Percentiles rank a stretch among this genome's conserved stretches.
phyloP scores from a whole-genome alignment of 1,140 invertebrate species.

The Zelostemma sp. region DNA sequence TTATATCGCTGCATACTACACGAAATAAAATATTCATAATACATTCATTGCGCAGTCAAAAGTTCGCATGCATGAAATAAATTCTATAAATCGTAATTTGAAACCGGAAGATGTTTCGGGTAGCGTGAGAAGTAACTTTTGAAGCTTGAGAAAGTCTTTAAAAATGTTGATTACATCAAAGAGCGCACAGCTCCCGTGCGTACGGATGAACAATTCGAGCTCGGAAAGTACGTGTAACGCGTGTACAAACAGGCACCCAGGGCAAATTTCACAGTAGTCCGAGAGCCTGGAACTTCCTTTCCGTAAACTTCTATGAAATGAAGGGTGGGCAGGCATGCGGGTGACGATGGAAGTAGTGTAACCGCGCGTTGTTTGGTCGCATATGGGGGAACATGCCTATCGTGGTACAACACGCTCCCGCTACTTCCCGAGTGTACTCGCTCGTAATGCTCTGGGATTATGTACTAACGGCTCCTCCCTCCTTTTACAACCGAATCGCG shows the following conservation, averaged over 20 bases:
- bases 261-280: slow-evolving; percentile 17
- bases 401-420: slow-evolving; percentile 19
- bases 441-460: slow-evolving; percentile 50
- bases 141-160: too few relatives aligned
- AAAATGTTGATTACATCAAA: too few relatives aligned
- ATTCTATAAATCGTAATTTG: too few relatives aligned
- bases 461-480: slow-evolving; percentile 17
- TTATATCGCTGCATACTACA: too few relatives aligned
- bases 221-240: slow-evolving; percentile 22
- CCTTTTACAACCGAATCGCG: neutral
- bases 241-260: slow-evolving; percentile 18
- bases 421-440: slow-evolving; percentile 38
- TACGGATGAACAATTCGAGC: slow-evolving; percentile 22
- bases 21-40: too few relatives aligned
- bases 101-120: too few relatives aligned
- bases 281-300: slow-evolving; percentile 18
- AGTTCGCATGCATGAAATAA: too few relatives aligned
- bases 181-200: neutral
- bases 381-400: slow-evolving; percentile 47
- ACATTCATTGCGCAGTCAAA: too few relatives aligned
- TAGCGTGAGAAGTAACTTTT: too few relatives aligned
- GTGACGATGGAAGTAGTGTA: slow-evolving; percentile 15
- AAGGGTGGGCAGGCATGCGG: slow-evolving; percentile 6
- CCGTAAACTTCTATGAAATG: slow-evolving; percentile 7
- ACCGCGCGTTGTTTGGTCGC: slow-evolving; percentile 38